These are phyloP conservation scores for Muscina levida DNA, from an alignment of 2,888 invertebrate species.

Conservation along the genomic window DNA sequence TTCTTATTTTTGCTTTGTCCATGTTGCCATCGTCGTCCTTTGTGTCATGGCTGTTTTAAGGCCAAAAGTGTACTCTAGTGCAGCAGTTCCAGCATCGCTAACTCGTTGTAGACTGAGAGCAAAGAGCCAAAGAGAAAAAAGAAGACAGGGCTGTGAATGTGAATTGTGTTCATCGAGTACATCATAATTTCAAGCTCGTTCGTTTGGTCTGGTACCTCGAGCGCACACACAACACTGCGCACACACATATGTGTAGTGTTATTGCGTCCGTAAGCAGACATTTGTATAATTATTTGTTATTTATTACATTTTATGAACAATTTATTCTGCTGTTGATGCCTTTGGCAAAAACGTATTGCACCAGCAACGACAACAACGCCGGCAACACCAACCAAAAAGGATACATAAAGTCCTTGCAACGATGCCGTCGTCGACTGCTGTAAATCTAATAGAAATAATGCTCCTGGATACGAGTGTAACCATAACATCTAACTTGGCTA, in stretches of 20 bases:
- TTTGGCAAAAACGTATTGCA: constrained; percentile 7
- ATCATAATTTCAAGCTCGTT: constrained; percentile 42
- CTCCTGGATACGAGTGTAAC: constrained; percentile 70
- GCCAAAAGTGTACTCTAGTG: constrained; percentile 48
- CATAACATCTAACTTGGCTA: constrained; percentile 75
- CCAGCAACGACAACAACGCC: neutral
- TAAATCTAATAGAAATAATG: constrained; percentile 66
- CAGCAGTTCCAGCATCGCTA: constrained; percentile 13
- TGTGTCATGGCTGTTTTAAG: constrained; percentile 43
- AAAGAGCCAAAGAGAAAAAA: neutral
- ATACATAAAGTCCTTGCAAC: constrained; percentile 9
- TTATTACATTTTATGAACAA: constrained; percentile 48
- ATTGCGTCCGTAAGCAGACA: constrained; percentile 51
- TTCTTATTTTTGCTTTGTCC: neutral
- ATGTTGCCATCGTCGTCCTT: neutral
- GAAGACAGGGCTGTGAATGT: neutral
- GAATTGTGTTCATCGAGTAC: constrained; percentile 7
- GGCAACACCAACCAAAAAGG: neutral
- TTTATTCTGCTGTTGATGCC: constrained; percentile 43
- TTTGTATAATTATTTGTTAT: constrained; percentile 59
- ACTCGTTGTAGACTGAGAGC: neutral
- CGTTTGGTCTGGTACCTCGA: neutral
- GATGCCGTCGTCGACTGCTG: constrained; percentile 24
- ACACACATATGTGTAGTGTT: constrained; percentile 41
- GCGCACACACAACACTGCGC: neutral